These are phyloP conservation scores for Formica aserva DNA, from an alignment of 2,888 invertebrate genomes.

Conservation along the genomic window DNA sequence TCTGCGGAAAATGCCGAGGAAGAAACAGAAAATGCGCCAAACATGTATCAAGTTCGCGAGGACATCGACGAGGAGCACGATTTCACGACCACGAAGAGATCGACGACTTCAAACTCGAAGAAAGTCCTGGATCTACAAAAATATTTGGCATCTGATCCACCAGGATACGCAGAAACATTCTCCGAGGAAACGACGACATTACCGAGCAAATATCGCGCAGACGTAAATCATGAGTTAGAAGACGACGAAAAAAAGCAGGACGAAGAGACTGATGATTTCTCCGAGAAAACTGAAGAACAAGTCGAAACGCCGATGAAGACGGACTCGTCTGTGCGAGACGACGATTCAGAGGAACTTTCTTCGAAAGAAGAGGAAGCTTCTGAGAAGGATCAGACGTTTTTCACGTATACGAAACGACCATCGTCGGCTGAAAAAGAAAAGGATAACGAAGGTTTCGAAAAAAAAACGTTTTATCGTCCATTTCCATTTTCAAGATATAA, in stretches of 20 bases:
- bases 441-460: slow-evolving; percentile 79
- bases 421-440: slow-evolving; percentile 80
- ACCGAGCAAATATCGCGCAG: neutral
- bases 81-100: neutral
- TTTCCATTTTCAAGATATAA: slow-evolving; percentile 69
- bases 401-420: slow-evolving; percentile 76
- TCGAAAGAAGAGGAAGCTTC: slow-evolving; percentile 56
- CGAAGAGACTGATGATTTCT: slow-evolving; percentile 46
- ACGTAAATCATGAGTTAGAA: neutral
- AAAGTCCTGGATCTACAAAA: slow-evolving; percentile 76
- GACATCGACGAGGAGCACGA: slow-evolving; percentile 65
- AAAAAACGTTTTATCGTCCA: slow-evolving; percentile 82
- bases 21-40: slow-evolving; percentile 22
- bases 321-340: slow-evolving; percentile 60
- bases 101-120: slow-evolving; percentile 74
- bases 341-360: slow-evolving; percentile 45
- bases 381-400: slow-evolving; percentile 73
- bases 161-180: slow-evolving; percentile 70
- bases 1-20: neutral
- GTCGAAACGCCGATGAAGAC: slow-evolving; percentile 24
- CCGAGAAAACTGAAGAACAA: slow-evolving; percentile 43
- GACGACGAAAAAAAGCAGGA: slow-evolving; percentile 45
- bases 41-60: slow-evolving; percentile 70
- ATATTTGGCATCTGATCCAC: slow-evolving; percentile 71
- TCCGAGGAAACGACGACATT: slow-evolving; percentile 48